These are phyloP conservation scores for Sula dactylatra DNA, from an alignment of 2,113 vertebrate species.

Conservation along the genomic window DNA sequence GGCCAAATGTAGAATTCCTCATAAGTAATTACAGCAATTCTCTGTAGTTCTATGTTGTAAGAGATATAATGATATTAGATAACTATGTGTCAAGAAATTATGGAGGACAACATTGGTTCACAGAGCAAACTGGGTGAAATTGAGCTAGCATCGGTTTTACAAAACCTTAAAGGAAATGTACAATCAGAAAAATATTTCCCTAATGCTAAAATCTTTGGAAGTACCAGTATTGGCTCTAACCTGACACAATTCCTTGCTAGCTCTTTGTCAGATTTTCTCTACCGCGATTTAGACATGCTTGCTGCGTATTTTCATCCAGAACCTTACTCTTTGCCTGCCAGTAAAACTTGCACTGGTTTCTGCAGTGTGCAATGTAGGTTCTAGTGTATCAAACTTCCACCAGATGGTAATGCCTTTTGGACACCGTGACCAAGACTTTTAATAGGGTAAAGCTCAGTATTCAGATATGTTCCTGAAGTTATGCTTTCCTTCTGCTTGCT, in stretches of 20 bases:
- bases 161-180: not conserved
- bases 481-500: not conserved
- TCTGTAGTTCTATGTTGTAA: not conserved
- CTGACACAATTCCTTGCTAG: not conserved
- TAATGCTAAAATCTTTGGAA: not conserved
- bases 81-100: not conserved
- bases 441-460: not conserved
- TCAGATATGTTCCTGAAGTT: not conserved
- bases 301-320: not conserved
- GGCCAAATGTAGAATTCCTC: not conserved
- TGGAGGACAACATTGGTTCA: not conserved
- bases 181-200: not conserved
- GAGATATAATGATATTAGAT: not conserved
- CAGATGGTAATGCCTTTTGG: not conserved
- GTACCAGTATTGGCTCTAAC: not conserved
- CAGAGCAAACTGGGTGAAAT: not conserved
- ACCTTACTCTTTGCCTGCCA: not conserved
- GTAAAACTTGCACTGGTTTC: not conserved
- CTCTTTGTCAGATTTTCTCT: not conserved
- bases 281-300: not conserved
- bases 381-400: not conserved
- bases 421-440: not conserved
- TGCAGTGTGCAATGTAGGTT: not conserved
- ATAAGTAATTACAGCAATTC: not conserved
- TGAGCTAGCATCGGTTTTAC: not conserved